Base-by-base conservation (phyloP, 1,140 invertebrate species). In the Dreissena rostriformis region DNA sequence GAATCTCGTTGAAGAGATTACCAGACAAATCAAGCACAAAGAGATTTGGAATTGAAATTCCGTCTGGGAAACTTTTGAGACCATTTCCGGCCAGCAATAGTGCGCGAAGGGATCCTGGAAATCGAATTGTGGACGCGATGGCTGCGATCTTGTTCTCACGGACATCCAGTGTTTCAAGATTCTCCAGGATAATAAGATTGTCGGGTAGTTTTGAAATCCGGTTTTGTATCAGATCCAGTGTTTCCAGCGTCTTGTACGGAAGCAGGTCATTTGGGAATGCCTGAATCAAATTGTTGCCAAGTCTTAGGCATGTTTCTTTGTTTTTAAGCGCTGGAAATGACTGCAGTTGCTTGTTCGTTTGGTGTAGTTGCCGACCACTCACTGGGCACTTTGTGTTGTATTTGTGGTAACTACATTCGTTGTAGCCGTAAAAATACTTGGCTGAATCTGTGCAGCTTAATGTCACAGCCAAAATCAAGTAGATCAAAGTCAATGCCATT, bases 11-110 rank as follows among this genome's bases (percentile, higher is more conserved):
- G 28, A 81, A 73, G 68, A 39, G 11, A 29, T 81, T 81, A 0
- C 51, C 0, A 19, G 79, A 81, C n/a, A 81, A 26, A 73, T 81
- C 79, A 52, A 81, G 57, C 19, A 81, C 79, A 53, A 81, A 73
- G 51, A 81, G 29, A 15, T 39, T 39, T 11, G 79, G 79, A 15
- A 81, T 55, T 22, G 17, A 22, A 6, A 81, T 39, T 4, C 79
- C 70, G 11, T 10, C n/a, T 15, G 79, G 79, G 14, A 81, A 29
- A 6, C 39, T 73, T 26, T 71, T 55, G 39, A 81, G 39, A 12
- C 39, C 22, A 22, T 81, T 81, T 65, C 24, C 57, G 7, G 79
- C 67, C 55, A 81, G n/a, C 19, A 81, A n/a, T 0, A 81, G 26
- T 12, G 67, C 67, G 17, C 57, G 52, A 12, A 81, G 49, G 61